Conservation (phyloP, 2,888 invertebrate species). For the Tenodera sinensis region DNA sequence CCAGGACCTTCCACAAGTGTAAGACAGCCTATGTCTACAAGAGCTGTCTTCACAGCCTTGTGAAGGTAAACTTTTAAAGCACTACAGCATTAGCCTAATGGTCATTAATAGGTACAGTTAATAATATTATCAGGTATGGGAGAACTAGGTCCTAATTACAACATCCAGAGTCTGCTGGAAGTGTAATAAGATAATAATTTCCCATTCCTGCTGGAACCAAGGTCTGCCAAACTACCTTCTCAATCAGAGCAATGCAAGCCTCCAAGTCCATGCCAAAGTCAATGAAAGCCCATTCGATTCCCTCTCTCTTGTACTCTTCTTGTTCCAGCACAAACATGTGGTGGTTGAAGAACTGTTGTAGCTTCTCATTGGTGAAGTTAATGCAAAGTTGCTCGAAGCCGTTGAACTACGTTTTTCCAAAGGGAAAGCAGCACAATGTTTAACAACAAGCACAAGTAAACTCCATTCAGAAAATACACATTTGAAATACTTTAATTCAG, state of each 20-base stretch:
- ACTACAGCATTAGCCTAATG: neutral
- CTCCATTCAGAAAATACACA: too few species aligned
- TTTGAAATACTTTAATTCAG: neutral
- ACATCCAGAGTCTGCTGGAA: neutral
- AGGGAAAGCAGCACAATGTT: neutral
- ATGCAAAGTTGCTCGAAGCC: conserved; percentile 99
- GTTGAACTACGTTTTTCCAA: conserved; percentile 67
- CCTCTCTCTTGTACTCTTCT: conserved; percentile 97
- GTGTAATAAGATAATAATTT: neutral
- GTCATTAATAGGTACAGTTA: neutral
- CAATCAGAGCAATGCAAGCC: conserved; percentile 97
- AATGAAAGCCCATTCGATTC: conserved; percentile 97
- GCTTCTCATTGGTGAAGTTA: conserved; percentile 99
- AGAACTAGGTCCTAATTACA: neutral
- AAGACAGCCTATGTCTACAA: neutral
- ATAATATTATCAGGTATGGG: neutral
- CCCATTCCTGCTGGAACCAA: neutral
- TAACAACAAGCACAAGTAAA: neutral
- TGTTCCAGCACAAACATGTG: conserved; percentile 99
- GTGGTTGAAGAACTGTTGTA: conserved; percentile 99
- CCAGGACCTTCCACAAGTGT: neutral
- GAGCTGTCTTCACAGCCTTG: neutral
- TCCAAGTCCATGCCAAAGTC: conserved; percentile 99
- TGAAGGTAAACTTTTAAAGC: neutral
- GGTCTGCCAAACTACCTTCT: conserved; percentile 68